Percentiles rank a stretch among this genome's conserved stretches.
Conservation (phyloP, 1,140 invertebrate genomes). For the Lordiphosa stackelbergi region DNA sequence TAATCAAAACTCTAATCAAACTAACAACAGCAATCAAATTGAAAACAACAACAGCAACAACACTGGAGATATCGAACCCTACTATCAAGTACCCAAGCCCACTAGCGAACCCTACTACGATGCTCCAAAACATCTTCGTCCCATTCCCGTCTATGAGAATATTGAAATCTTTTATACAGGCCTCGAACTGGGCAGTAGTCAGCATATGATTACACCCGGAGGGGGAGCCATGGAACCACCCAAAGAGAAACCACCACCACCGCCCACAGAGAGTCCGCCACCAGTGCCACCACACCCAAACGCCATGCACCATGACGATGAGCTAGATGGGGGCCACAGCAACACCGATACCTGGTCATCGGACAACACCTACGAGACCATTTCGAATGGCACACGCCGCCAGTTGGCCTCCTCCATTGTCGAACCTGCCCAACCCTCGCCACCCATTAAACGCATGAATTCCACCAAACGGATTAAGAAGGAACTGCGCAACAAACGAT, state of each 20-base stretch:
- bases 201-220: neutral
- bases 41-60: constrained; percentile 21
- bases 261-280: constrained; percentile 81
- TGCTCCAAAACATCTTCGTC: constrained; percentile 68
- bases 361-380: constrained; percentile 73
- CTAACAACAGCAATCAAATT: constrained; percentile 41
- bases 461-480: constrained; percentile 91
- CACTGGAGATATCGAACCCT: constrained; percentile 57
- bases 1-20: constrained; percentile 58
- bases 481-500: constrained; percentile 88
- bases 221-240: constrained; percentile 82
- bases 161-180: constrained; percentile 79
- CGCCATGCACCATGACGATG: constrained; percentile 33
- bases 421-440: constrained; percentile 52
- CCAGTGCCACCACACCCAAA: constrained; percentile 23
- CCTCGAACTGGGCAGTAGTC: constrained; percentile 39
- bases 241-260: constrained; percentile 91
- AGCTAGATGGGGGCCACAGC: constrained; percentile 45
- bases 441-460: constrained; percentile 84
- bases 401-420: constrained; percentile 31
- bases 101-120: constrained; percentile 72
- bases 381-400: constrained; percentile 54
- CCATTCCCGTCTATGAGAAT: constrained; percentile 80
- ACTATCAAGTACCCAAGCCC: constrained; percentile 75
- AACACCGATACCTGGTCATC: constrained; percentile 63